Evolutionary conservation across 2,113 vertebrate species (phyloP).

Genomic region (Thunnus thynnus): DNA sequence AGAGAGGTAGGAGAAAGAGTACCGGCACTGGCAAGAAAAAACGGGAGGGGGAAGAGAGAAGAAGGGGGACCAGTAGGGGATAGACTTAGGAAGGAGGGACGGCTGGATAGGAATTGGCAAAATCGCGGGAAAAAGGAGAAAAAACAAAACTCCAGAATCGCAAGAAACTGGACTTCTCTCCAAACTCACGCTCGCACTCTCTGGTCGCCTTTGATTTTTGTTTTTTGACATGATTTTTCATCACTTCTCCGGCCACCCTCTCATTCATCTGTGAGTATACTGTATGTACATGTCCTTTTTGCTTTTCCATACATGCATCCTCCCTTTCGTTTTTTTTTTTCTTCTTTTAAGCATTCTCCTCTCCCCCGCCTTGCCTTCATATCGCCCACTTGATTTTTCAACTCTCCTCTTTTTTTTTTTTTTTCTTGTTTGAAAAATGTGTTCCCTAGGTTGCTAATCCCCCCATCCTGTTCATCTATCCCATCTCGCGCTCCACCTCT

Average conservation of each 20-base stretch:
- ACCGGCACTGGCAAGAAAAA: conserved; percentile 76
- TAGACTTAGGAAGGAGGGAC: conserved; percentile 77
- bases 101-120: conserved; percentile 73
- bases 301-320: conserved; percentile 30
- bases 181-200: conserved; percentile 43
- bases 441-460: conserved; percentile 67
- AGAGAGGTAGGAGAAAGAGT: conserved; percentile 68
- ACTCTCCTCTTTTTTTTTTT: conserved; percentile 22
- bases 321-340: background rate
- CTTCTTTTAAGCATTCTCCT: conserved; percentile 19
- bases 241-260: conserved; percentile 59
- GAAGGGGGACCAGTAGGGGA: conserved; percentile 71
- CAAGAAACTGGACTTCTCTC: conserved; percentile 58
- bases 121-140: conserved; percentile 72
- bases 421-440: conserved; percentile 57
- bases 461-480: conserved; percentile 66
- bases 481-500: conserved; percentile 62
- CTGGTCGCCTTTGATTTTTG: conserved; percentile 45
- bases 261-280: conserved; percentile 79
- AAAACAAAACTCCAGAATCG: conserved; percentile 62
- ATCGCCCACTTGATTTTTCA: conserved; percentile 47
- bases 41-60: conserved; percentile 61
- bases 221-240: conserved; percentile 64
- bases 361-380: conserved; percentile 16
- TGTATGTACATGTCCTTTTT: conserved; percentile 49